Conservation (phyloP, 2,113 vertebrate genomes). For the Cynoglossus semilaevis region DNA sequence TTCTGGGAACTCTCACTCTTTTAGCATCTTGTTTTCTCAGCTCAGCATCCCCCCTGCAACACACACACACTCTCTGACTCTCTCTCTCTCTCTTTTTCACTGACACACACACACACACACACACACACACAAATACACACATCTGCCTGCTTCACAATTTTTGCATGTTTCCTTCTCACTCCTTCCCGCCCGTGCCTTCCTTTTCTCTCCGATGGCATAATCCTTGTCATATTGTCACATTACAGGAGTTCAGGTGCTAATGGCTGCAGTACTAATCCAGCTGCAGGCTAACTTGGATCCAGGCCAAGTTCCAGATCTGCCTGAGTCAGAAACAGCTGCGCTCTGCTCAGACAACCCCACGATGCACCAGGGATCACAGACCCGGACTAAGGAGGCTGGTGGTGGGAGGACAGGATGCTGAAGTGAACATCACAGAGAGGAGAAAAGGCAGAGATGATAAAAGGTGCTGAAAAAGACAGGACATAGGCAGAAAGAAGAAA, state of each 20-base stretch:
- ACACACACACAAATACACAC: neutral
- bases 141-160: conserved; percentile 21
- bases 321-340: conserved; percentile 59
- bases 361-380: conserved; percentile 34
- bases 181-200: conserved; percentile 26
- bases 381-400: conserved; percentile 5
- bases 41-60: conserved; percentile 37
- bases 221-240: conserved; percentile 75
- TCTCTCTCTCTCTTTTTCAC: too few relatives aligned
- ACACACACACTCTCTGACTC: too few relatives aligned
- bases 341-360: conserved; percentile 49
- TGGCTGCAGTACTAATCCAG: conserved; percentile 70
- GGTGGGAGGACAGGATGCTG: conserved; percentile 16
- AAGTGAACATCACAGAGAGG: conserved; percentile 24
- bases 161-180: conserved; percentile 10
- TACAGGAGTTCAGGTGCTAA: conserved; percentile 75
- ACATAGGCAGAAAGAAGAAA: neutral
- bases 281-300: conserved; percentile 59
- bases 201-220: conserved; percentile 58
- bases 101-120: neutral
- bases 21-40: conserved; percentile 17
- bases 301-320: conserved; percentile 48
- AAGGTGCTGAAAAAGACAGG: conserved; percentile 8
- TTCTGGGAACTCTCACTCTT: conserved; percentile 19
- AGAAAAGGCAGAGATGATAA: conserved; percentile 5